Conservation (phyloP, 1,140 invertebrate species). For the Lepidurus couesii region DNA sequence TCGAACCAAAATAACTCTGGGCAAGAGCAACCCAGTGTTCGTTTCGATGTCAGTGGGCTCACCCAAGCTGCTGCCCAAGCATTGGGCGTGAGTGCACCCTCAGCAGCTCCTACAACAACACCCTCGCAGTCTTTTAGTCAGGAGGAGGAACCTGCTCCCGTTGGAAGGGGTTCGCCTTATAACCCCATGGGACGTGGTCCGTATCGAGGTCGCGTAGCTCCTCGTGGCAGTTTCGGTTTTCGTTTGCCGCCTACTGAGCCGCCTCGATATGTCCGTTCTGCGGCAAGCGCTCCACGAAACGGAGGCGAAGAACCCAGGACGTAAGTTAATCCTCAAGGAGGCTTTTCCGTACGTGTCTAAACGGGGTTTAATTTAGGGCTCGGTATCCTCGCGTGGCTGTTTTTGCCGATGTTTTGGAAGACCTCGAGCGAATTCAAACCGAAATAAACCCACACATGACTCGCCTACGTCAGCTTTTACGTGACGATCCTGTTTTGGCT, state of each 20-base stretch:
- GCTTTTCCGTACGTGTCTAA: neutral
- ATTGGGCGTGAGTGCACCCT: constrained; percentile 48
- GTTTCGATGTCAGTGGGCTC: neutral
- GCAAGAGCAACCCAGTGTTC: constrained; percentile 24
- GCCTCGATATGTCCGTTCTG: neutral
- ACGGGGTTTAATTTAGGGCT: constrained; percentile 36
- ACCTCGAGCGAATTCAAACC: constrained; percentile 53
- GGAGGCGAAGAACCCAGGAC: neutral
- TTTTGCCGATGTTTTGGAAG: constrained; percentile 56
- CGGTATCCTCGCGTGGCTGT: constrained; percentile 50
- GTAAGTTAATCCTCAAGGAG: neutral
- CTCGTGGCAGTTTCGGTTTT: constrained; percentile 25
- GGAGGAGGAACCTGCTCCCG: constrained; percentile 4
- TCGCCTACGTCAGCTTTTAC: constrained; percentile 54
- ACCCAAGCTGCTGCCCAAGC: constrained; percentile 45
- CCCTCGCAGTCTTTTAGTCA: neutral
- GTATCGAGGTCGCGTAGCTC: neutral
- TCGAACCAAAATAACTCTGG: constrained; percentile 5
- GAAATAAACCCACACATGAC: constrained; percentile 58
- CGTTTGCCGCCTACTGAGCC: constrained; percentile 15
- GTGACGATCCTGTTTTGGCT: constrained; percentile 53
- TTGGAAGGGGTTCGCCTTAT: neutral
- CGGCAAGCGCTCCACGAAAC: neutral
- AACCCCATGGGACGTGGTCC: neutral
- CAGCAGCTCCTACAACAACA: constrained; percentile 43